These are phyloP conservation scores for Bucorvus abyssinicus DNA, from an alignment of 2,797 vertebrate genomes.

Conservation along the genomic window DNA sequence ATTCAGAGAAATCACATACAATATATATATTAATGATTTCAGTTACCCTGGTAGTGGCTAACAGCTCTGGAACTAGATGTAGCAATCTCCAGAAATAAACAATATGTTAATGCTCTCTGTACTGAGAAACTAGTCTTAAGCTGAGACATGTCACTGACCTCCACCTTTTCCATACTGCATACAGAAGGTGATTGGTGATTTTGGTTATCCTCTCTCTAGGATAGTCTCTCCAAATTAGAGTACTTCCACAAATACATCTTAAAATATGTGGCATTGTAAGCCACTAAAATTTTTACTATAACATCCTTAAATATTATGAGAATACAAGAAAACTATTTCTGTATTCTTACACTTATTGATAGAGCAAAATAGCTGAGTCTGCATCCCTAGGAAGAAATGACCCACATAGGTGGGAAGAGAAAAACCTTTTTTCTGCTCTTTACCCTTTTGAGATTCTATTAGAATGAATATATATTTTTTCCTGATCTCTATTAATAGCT, in stretches of 20 bases:
- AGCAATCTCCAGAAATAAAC: neutral
- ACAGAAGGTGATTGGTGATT: neutral
- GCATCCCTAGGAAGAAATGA: neutral
- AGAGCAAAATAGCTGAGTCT: neutral
- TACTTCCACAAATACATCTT: neutral
- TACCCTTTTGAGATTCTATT: neutral
- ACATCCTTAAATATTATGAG: neutral
- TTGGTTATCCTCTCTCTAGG: neutral
- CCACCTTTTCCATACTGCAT: neutral
- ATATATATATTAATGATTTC: neutral
- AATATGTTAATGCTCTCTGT: neutral
- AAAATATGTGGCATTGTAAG: neutral
- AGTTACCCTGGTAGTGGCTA: neutral
- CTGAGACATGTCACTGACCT: neutral
- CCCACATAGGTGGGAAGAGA: neutral
- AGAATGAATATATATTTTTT: neutral
- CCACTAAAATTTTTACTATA: neutral
- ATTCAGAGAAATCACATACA: neutral
- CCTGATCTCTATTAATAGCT: neutral
- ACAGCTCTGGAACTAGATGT: neutral
- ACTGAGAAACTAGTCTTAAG: neutral
- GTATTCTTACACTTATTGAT: neutral
- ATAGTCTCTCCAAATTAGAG: neutral
- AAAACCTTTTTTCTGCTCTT: neutral
- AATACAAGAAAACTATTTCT: neutral